Conservation (phyloP, 2,888 invertebrate species). For the Platycnemis pennipes region DNA sequence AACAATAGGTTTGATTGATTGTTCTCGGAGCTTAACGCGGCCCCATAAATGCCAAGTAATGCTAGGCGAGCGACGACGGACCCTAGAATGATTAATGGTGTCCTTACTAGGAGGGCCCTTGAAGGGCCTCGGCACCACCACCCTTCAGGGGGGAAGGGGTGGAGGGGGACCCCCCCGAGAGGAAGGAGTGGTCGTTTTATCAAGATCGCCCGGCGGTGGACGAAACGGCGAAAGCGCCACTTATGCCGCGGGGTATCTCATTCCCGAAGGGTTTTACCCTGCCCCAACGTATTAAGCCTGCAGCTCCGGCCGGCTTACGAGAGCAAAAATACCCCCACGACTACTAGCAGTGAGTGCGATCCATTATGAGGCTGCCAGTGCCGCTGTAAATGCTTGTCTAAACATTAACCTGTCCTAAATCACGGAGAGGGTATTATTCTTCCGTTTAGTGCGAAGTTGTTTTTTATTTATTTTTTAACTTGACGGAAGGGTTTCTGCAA, state of each 20-base stretch:
- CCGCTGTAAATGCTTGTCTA: not conserved
- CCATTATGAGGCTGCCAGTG: slow-evolving; percentile 10
- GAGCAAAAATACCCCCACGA: not conserved
- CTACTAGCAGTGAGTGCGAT: not conserved
- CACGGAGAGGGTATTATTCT: not conserved
- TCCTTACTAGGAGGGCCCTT: not conserved
- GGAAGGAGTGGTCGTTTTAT: not conserved
- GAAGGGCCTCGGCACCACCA: not conserved
- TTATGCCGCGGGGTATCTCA: not conserved
- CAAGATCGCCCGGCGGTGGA: slow-evolving; percentile 6
- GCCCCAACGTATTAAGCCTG: not conserved
- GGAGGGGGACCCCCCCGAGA: too few species aligned
- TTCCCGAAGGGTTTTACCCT: slow-evolving; percentile 9
- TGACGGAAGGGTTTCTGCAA: too few species aligned
- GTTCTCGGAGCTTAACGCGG: slow-evolving; percentile 9
- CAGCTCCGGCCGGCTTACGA: not conserved
- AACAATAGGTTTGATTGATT: slow-evolving; percentile 36
- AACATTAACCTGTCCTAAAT: not conserved
- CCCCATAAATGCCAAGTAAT: slow-evolving; percentile 15
- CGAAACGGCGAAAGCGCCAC: not conserved
- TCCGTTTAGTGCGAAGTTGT: not conserved
- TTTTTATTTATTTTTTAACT: too few species aligned
- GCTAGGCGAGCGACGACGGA: slow-evolving; percentile 21
- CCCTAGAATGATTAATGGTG: slow-evolving; percentile 20
- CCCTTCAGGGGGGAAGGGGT: not conserved